phyloP scores from a whole-genome alignment of 2,113 vertebrate species.

The Gambusia affinis region DNA sequence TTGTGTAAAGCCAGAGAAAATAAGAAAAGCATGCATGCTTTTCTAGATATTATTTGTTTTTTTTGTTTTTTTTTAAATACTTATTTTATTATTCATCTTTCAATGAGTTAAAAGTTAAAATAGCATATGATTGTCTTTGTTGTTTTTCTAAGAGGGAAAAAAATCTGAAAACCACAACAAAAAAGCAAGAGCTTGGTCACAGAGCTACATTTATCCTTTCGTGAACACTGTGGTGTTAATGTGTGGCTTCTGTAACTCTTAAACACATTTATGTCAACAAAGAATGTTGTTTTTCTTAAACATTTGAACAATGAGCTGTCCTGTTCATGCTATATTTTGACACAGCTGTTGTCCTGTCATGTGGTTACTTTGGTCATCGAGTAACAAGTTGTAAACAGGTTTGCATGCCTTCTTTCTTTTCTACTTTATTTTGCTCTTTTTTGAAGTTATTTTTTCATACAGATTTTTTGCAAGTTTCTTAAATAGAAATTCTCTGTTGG shows the following conservation, averaged over 20 bases:
- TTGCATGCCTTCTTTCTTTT: conserved; percentile 13
- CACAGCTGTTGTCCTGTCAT: conserved; percentile 42
- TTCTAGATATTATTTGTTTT: conserved; percentile 55
- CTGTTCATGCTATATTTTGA: conserved; percentile 61
- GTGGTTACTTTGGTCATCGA: conserved; percentile 52
- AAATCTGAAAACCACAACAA: conserved; percentile 65
- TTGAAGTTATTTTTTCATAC: background rate
- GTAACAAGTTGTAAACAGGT: conserved; percentile 49
- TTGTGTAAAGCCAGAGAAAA: background rate
- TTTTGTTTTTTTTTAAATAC: conserved; percentile 36
- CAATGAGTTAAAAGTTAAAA: conserved; percentile 63
- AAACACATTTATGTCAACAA: conserved; percentile 66
- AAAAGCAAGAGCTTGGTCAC: conserved; percentile 40
- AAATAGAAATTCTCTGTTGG: background rate
- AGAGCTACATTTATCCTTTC: conserved; percentile 57
- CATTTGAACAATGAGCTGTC: conserved; percentile 57
- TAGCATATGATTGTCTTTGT: conserved; percentile 53
- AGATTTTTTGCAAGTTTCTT: background rate
- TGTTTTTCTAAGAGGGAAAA: conserved; percentile 29
- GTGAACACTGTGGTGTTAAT: conserved; percentile 65
- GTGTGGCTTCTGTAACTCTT: conserved; percentile 58
- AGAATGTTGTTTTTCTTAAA: conserved; percentile 72
- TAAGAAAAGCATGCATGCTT: conserved; percentile 13
- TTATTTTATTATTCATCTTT: conserved; percentile 61
- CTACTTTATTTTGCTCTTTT: background rate